Evolutionary conservation across 2,113 vertebrate genomes (phyloP).

Genomic region (Grammomys surdaster): DNA sequence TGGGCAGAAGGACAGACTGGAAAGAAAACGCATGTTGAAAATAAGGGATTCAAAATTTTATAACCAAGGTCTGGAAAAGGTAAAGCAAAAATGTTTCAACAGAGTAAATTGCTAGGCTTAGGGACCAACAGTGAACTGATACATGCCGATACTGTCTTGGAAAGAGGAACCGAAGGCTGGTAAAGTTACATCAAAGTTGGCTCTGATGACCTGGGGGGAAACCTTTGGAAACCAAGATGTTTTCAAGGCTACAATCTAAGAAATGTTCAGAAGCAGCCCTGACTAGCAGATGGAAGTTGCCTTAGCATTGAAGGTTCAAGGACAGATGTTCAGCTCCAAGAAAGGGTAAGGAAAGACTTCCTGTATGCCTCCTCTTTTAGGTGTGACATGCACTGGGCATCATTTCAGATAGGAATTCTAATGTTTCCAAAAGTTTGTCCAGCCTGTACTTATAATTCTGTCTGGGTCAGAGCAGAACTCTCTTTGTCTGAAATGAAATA

Average conservation of each 20-base stretch:
- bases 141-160: not conserved
- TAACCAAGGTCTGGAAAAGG: not conserved
- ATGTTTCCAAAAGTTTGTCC: not conserved
- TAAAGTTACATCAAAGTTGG: not conserved
- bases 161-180: not conserved
- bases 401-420: not conserved
- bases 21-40: not conserved
- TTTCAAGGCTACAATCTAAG: not conserved
- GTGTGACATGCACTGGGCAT: not conserved
- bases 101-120: not conserved
- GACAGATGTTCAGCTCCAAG: not conserved
- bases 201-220: not conserved
- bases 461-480: conserved; percentile 20
- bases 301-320: not conserved
- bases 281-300: not conserved
- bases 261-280: not conserved
- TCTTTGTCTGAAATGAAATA: conserved; percentile 3
- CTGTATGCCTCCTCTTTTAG: not conserved
- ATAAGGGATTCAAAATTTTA: not conserved
- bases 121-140: not conserved
- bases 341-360: not conserved
- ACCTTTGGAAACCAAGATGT: not conserved
- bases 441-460: not conserved
- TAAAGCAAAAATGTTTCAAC: not conserved
- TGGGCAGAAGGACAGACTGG: not conserved